Percentiles rank a stretch among this genome's conserved stretches.
Conservation (phyloP, 2,888 invertebrate genomes). For the Ornithoptera alexandrae region DNA sequence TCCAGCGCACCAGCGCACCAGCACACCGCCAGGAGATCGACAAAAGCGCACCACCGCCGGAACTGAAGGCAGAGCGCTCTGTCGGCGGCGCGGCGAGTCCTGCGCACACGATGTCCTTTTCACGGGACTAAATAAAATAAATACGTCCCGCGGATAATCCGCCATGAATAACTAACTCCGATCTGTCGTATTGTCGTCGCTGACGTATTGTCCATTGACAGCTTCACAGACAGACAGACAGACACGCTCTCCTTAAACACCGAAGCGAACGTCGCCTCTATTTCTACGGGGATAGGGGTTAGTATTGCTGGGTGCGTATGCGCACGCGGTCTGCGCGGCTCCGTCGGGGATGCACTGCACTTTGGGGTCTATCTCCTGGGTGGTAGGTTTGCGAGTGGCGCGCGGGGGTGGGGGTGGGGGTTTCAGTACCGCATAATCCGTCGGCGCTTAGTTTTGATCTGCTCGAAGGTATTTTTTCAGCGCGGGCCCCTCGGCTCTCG, state of each 20-base stretch:
- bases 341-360: not conserved
- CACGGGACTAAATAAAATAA: conserved; percentile 57
- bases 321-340: not conserved
- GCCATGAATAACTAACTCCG: conserved; percentile 74
- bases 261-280: not conserved
- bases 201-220: conserved; percentile 73
- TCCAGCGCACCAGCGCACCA: conserved; percentile 40
- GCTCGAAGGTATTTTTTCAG: conserved; percentile 62
- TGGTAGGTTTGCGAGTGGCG: no score
- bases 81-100: conserved; percentile 8
- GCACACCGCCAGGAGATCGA: conserved; percentile 57
- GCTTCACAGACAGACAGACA: conserved; percentile 41
- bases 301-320: not conserved
- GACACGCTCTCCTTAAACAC: not conserved
- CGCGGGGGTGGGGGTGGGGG: conserved; percentile 9
- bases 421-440: conserved; percentile 57
- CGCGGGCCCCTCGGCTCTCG: conserved; percentile 59
- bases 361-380: conserved; percentile 27
- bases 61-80: conserved; percentile 34
- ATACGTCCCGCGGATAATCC: conserved; percentile 67
- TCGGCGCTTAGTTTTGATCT: conserved; percentile 77
- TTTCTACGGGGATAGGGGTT: not conserved
- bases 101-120: conserved; percentile 64
- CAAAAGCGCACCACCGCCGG: conserved; percentile 53
- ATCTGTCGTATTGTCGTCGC: conserved; percentile 67